Evolutionary conservation across 2,113 vertebrate species (phyloP).

Genomic region (Eclectus roratus): DNA sequence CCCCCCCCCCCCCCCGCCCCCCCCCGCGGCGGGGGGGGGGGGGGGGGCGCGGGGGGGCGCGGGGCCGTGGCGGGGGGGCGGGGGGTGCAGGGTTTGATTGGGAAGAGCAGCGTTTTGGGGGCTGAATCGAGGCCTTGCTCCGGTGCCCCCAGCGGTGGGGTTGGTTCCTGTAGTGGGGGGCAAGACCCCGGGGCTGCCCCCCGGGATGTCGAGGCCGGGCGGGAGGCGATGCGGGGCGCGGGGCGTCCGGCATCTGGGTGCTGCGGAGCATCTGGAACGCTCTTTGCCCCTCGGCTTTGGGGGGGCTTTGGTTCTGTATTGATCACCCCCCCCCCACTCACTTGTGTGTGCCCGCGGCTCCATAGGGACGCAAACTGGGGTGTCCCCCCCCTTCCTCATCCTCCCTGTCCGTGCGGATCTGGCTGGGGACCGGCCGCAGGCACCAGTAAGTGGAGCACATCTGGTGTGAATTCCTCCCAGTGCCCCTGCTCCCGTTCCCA

Average conservation of each 20-base stretch:
- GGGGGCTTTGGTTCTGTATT: neutral
- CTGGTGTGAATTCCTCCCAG: neutral
- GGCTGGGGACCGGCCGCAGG: neutral
- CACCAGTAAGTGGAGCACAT: neutral
- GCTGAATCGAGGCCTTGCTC: neutral
- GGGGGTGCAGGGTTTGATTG: neutral
- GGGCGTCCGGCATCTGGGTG: neutral
- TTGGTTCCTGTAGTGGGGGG: neutral
- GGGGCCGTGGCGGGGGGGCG: neutral
- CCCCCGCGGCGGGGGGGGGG: too few relatives aligned
- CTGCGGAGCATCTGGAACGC: neutral
- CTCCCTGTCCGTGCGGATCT: neutral
- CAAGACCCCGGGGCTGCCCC: fast-evolving
- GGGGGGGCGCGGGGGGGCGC: too few relatives aligned
- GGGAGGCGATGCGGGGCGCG: neutral
- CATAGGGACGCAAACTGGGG: neutral
- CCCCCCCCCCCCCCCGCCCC: too few relatives aligned
- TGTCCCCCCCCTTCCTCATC: neutral
- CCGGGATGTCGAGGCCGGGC: neutral
- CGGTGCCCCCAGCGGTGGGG: slow-evolving; percentile 11
- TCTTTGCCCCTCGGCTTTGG: neutral
- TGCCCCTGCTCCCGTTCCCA: neutral
- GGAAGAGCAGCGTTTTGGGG: neutral
- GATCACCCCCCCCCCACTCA: neutral
- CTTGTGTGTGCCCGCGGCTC: neutral